Percentiles rank a stretch among this genome's conserved stretches.
Conservation (phyloP, 2,797 vertebrate species). For the Phalanger gymnotis region DNA sequence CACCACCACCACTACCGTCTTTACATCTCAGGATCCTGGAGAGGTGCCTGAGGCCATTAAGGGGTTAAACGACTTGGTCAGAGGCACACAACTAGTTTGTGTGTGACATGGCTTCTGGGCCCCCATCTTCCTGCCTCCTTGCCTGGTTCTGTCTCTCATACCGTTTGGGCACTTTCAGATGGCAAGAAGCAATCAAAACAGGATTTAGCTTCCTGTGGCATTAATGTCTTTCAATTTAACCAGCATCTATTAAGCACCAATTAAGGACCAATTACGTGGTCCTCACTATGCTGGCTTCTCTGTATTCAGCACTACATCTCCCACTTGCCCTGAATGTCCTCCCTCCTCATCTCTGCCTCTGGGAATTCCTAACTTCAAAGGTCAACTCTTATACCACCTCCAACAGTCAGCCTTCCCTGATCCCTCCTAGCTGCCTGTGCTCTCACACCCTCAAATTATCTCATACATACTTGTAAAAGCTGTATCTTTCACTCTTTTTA, state of each 20-base stretch:
- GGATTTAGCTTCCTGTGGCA: background rate
- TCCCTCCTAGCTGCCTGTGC: background rate
- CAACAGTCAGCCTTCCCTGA: background rate
- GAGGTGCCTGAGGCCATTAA: background rate
- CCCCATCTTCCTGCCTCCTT: background rate
- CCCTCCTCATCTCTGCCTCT: background rate
- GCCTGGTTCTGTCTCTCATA: background rate
- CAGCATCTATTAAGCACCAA: background rate
- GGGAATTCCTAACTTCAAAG: background rate
- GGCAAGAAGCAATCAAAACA: background rate
- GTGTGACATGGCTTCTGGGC: background rate
- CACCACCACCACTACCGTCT: background rate
- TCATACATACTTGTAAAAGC: background rate
- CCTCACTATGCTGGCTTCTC: background rate
- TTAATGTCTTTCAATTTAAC: background rate
- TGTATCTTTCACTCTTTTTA: too few relatives aligned
- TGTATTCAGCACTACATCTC: background rate
- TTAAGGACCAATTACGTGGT: background rate
- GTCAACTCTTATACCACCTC: background rate
- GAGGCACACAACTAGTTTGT: background rate
- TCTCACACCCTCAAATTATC: background rate
- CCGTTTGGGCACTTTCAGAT: background rate
- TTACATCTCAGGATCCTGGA: background rate
- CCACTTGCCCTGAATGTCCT: background rate
- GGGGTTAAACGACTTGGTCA: background rate